Base-by-base conservation (phyloP, 2,888 invertebrate species). In the Eretmocerus hayati region DNA sequence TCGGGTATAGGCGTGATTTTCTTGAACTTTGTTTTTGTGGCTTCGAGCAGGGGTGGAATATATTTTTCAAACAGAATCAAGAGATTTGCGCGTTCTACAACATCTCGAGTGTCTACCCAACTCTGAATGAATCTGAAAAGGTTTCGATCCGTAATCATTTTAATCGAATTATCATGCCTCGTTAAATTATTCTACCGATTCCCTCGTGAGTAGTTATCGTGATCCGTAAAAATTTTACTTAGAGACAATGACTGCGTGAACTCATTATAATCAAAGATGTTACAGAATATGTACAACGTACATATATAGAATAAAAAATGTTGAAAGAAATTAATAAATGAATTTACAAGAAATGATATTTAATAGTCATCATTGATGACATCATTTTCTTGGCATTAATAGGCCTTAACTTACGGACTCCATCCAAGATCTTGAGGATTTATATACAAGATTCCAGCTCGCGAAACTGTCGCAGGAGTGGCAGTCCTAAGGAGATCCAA, bases 351-450 rank as follows among this genome's bases (percentile, higher is more conserved):
- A n/a, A n/a, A n/a, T n/a, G n/a, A n/a, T n/a, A n/a, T n/a, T n/a
- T n/a, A n/a, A n/a, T n/a, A n/a, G n/a, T n/a, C n/a, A n/a, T n/a
- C n/a, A n/a, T n/a, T n/a, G n/a, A n/a, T n/a, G n/a, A n/a, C n/a
- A n/a, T n/a, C n/a, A n/a, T n/a, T n/a, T n/a, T 22, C 36, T 23
- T 32, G 15, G 21, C 15, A 15, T 21, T n/a, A n/a, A 37, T 23
- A 20, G 45, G 41, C 15, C 4, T 2, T 16, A 6, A 76, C 85
- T 81, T 73, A 90, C 74, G 95, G 93, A 72, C 85, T 90, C 94
- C 94, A 95, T 3, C 94, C 94, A 44, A 95, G 79, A 74, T 95
- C 95, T 56, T 88, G 86, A 1, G 91, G 88, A 74, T 95, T 95
- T 54, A 95, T 89, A 66, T 91, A 95, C 13, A 95, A 77, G 62